A percentile compares a stretch with the other conserved stretches of the same genome.
These are phyloP conservation scores for Nannospalax galili DNA, from an alignment of 2,113 vertebrate genomes.

Conservation along the genomic window DNA sequence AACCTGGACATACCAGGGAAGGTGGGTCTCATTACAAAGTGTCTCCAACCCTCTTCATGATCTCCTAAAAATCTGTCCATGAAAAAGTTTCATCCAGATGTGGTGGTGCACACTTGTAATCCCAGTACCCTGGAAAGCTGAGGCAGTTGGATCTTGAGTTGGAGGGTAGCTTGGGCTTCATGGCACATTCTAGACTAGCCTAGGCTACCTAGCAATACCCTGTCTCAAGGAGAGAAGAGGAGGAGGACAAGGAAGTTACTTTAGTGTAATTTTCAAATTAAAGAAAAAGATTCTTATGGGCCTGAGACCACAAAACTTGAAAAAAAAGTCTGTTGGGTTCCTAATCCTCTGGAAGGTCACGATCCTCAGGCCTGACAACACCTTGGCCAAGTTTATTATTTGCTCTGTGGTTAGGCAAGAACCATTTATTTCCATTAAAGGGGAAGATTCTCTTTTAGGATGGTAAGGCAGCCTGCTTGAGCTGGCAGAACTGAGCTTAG, in stretches of 20 bases:
- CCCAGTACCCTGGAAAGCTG: neutral
- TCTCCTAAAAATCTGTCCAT: neutral
- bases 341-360: neutral
- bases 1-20: neutral
- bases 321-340: neutral
- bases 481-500: neutral
- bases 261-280: neutral
- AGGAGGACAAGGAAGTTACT: neutral
- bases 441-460: neutral
- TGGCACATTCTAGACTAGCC: neutral
- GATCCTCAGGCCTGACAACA: neutral
- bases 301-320: neutral
- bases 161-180: neutral
- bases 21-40: neutral
- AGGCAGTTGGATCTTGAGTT: neutral
- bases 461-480: neutral
- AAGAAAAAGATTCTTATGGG: neutral
- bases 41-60: neutral
- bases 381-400: conserved; percentile 26
- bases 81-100: neutral
- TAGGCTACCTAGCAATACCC: neutral
- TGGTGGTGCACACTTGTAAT: neutral
- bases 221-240: neutral
- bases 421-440: conserved; percentile 20
- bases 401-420: neutral